Base-by-base conservation (phyloP, 2,888 invertebrate species). In the Meteorus cinctellus region DNA sequence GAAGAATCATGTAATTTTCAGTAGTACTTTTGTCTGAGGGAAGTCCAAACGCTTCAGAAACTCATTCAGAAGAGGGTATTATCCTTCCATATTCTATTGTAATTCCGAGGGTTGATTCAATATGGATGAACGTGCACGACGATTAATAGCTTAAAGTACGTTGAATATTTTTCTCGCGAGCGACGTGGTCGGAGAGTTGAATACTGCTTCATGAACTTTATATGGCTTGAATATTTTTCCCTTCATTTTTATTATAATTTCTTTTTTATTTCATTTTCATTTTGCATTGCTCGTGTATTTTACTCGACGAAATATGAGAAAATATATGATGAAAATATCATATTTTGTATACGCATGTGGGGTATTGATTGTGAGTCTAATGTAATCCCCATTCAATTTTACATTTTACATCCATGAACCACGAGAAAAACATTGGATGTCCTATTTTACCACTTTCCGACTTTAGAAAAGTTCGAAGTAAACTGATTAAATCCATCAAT, bases 111-210 rank as follows among this genome's bases (percentile, higher is more conserved):
- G 79, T 78, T 19, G 77, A 78, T 79, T 81, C 78, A 78, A 81
- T 79, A 78, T 79, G 80, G 77, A 81, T 81, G 80, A 78, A 78
- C 77, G 72, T 77, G 27, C 67, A 36, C 66, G 77, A 76, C 79
- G 78, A 78, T 81, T 79, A 81, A 81, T 81, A 73, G 77, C 73
- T 69, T 55, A 51, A 66, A 74, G 77, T 78, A 77, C 75, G 78
- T 74, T 75, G 73, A 69, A 76, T 70, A 74, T 74, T 68, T 74
- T 74, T 55, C 24, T 69, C 31, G 31, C 41, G 55, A 69, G 31
- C 29, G 69, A 69, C 55, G 69, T 69, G 51, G 19, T 69, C n/a
- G 19, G 55, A 55, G 55, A 19, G 19, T 55, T 55, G 55, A 55
- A 55, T 55, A 55, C 19, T 55, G 19, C 19, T 19, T 8, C 8